Evolutionary conservation across 1,140 invertebrate species (phyloP), one percentile per base, ranked within the genome.

Genomic region (Ceratina australensis): DNA sequence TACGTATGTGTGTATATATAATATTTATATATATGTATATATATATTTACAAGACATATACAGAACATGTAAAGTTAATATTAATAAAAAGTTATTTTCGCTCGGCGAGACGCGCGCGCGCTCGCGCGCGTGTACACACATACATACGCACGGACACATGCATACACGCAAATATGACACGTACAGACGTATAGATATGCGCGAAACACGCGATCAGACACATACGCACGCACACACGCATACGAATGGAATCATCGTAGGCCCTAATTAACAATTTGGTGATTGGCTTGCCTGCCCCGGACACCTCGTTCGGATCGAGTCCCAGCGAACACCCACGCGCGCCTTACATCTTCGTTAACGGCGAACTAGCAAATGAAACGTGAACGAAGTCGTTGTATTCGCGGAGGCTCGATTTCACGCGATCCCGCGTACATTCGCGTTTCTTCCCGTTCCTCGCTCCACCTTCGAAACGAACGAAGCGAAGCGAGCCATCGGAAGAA

Each of bases 21-120:
- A 72, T 65, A 72, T 73, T 76, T 60, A 72, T 79, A 65, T 60
- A 22, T 81, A 54, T 72, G 47, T 91, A 88, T 92, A 89, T 91
- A 87, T 88, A 91, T 92, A 92, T 92, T 92, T 92, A 92, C 91
- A 92, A 92, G 90, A 92, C 91, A 92, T 92, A 91, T 92, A 92
- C 91, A 92, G 89, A 91, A 88, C 87, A 88, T 92, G 84, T 88
- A 87, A 80, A 79, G 82, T 87, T 88, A 87, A 82, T 84, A 73
- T 84, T 82, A 78, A 85, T 79, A 80, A 76, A 86, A 86, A 74
- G 61, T 63, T 75, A 57, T 13, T 69, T 82, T 87, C 78, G 81
- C 63, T 87, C 79, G 69, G 63, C 81, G 80, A 84, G 81, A 81
- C 76, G 61, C 67, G 78, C 72, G 52, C 71, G 47, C 63, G 24